Evolutionary conservation across 1,140 invertebrate genomes (phyloP), one percentile per base, ranked within the genome.

Genomic region (Lepidurus apus): DNA sequence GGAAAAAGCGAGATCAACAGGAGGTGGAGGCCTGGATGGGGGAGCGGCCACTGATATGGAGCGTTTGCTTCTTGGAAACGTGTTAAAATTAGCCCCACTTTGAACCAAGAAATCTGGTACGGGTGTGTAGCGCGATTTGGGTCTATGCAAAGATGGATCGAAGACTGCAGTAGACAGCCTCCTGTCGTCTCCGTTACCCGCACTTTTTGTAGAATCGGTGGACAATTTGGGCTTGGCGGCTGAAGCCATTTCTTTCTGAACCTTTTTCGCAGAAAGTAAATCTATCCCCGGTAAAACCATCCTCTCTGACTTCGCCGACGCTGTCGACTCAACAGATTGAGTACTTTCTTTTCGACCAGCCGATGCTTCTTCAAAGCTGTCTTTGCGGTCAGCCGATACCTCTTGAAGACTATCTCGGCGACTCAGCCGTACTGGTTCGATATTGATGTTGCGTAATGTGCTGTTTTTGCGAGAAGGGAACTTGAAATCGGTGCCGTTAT

Each of bases 81-180:
- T 26, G 17, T 77, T 74, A 74, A 65, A 76, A 45, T 74, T 43
- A 13, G 75, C 43, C 34, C 13, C 13, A 21, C 21, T 17, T 21
- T 65, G 53, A 7, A 21, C 21, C 7, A 65, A 17, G 13, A 65
- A 65, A 65, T 65, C 53, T 1, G 77, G 83, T 81, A 65, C 83
- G 10, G 92, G 93, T 81, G 92, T 91, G 83, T 94, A 94, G 42
- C 93, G 90, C 81, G 89, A 91, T 80, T 89, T 89, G 13, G 93
- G 93, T 42, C 89, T 88, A 84, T 94, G 92, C 74, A 90, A 90
- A 73, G 87, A 87, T 1, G 92, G 91, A 84, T 94, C 91, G 82
- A 91, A 93, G 21, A 74, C 8, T 42, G 73, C 74, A 73, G 80
- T 75, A 74, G 45, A 74, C 53, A 47, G 74, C 74, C 53, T 65